A percentile compares a stretch with the other conserved stretches of the same genome.
phyloP scores from a whole-genome alignment of 2,888 invertebrate genomes.

The Thelaira solivaga region DNA sequence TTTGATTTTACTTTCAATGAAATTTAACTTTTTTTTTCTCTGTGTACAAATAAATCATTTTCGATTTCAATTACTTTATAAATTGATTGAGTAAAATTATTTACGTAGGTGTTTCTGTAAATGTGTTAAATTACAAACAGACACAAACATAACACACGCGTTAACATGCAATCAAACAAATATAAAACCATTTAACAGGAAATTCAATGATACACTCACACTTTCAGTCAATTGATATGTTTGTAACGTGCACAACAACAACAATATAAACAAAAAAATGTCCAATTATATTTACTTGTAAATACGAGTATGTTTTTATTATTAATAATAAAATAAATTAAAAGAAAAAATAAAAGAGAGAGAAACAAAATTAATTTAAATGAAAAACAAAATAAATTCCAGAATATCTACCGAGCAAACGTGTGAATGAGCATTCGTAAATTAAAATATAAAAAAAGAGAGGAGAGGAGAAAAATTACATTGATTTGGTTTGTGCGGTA shows the following conservation, averaged over 20 bases:
- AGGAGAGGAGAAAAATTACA: conserved; percentile 18
- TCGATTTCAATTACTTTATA: conserved; percentile 51
- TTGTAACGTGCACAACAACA: conserved; percentile 1
- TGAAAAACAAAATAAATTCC: conserved; percentile 26
- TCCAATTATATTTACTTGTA: conserved; percentile 20
- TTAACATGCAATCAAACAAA: background rate
- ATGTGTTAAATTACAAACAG: conserved; percentile 35
- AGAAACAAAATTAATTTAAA: background rate
- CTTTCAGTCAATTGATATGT: conserved; percentile 32
- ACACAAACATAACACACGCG: background rate
- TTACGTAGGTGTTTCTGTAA: conserved; percentile 25
- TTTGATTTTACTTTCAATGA: too few relatives aligned
- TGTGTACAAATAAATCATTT: conserved; percentile 39
- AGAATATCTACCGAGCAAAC: too few relatives aligned
- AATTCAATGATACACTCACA: background rate
- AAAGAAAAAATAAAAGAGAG: too few relatives aligned
- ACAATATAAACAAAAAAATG: background rate
- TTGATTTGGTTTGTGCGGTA: conserved; percentile 44
- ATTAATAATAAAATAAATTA: conserved; percentile 27
- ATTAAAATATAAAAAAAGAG: too few relatives aligned
- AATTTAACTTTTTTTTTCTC: conserved; percentile 2
- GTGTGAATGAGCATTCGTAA: too few relatives aligned
- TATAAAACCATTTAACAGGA: background rate
- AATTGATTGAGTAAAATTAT: conserved; percentile 51
- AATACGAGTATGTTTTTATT: conserved; percentile 15